phyloP scores from a whole-genome alignment of 2,113 vertebrate genomes.

The crab-eating macaque (Macaca fascicularis) region DNA sequence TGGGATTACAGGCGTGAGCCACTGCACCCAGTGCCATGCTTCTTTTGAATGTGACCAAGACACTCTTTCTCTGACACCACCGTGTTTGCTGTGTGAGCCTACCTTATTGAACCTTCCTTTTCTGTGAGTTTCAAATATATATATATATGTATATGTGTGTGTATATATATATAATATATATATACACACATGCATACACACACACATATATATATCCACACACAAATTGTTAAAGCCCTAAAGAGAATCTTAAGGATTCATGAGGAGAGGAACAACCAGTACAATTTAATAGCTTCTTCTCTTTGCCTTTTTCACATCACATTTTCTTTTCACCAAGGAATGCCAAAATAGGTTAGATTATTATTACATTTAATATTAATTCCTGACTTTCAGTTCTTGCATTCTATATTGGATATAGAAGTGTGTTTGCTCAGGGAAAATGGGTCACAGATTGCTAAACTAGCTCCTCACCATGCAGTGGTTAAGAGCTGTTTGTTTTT shows the following conservation, averaged over 20 bases:
- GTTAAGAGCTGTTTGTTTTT: conserved; percentile 89
- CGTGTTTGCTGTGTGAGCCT: background rate
- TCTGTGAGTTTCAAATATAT: background rate
- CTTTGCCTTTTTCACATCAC: background rate
- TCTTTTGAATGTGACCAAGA: background rate
- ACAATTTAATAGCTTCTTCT: conserved; percentile 17
- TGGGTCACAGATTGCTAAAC: conserved; percentile 80
- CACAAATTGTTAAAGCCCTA: background rate
- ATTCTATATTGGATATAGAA: conserved; percentile 64
- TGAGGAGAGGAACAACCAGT: background rate
- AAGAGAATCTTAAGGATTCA: conserved; percentile 22
- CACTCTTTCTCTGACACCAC: background rate
- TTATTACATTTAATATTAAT: conserved; percentile 75
- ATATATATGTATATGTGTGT: accelerated
- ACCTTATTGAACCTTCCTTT: background rate
- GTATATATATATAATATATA: background rate
- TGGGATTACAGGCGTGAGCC: too few relatives aligned
- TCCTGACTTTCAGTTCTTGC: conserved; percentile 74
- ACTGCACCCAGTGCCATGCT: background rate
- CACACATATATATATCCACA: too few relatives aligned
- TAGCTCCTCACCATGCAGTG: conserved; percentile 79
- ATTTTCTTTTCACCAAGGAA: conserved; percentile 6
- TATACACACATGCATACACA: too few relatives aligned
- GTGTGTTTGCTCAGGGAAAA: conserved; percentile 81
- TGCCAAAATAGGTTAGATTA: conserved; percentile 46